Evolutionary conservation across 2,113 vertebrate genomes (phyloP).

Genomic region (Calidris pygmaea): DNA sequence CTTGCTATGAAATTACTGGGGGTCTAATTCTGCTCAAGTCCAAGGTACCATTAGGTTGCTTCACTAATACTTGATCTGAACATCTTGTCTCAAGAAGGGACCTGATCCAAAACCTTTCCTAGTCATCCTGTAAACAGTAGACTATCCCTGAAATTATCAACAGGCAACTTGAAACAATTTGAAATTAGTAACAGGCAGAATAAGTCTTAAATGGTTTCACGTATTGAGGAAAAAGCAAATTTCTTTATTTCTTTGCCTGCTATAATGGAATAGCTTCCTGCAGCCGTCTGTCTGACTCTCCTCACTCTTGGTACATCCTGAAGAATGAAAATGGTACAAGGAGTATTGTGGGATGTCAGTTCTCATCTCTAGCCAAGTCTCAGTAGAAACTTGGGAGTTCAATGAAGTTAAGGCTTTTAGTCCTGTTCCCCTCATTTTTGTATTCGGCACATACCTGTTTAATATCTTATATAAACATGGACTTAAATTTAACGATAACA

Average conservation of each 20-base stretch:
- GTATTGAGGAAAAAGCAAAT: background rate
- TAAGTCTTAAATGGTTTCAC: background rate
- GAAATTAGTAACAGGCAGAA: background rate
- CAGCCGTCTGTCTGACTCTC: background rate
- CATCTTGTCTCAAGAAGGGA: background rate
- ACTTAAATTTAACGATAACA: background rate
- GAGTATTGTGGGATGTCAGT: background rate
- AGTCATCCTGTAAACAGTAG: background rate
- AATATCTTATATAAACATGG: background rate
- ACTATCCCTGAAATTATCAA: background rate
- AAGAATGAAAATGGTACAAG: background rate
- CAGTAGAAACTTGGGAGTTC: background rate
- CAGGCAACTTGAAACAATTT: background rate
- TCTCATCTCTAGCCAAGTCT: background rate
- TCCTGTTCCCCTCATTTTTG: background rate
- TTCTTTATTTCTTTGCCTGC: background rate
- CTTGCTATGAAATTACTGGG: background rate
- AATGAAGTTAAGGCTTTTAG: background rate
- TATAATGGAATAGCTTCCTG: background rate
- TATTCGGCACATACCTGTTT: background rate
- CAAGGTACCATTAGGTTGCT: background rate
- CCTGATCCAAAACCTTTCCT: background rate
- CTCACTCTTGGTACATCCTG: background rate
- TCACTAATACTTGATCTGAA: background rate
- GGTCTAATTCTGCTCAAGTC: background rate